These are phyloP conservation scores for Eubasilissa regina DNA, from an alignment of 1,140 invertebrate genomes.

Conservation along the genomic window DNA sequence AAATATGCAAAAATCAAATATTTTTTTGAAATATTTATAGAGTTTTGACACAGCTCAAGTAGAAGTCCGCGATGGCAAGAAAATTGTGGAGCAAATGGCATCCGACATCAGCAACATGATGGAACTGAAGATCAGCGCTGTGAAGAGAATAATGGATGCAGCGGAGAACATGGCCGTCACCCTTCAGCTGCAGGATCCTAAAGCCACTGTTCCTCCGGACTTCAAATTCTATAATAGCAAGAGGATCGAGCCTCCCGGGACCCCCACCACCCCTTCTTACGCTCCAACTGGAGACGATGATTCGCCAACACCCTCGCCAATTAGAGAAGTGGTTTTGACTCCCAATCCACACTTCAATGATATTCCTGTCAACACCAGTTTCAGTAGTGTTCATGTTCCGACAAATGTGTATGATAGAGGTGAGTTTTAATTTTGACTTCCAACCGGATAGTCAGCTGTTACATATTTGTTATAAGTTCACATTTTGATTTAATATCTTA, in stretches of 20 bases:
- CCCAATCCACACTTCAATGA: slow-evolving; percentile 85
- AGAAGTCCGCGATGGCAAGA: slow-evolving; percentile 79
- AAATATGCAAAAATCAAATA: too few species aligned
- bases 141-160: slow-evolving; percentile 87
- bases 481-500: not conserved
- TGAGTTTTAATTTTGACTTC: slow-evolving; percentile 73
- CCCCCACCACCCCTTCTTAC: slow-evolving; percentile 69
- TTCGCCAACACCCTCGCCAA: slow-evolving; percentile 71
- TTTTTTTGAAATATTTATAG: slow-evolving; percentile 63
- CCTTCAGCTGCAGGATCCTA: slow-evolving; percentile 65
- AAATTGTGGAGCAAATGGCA: slow-evolving; percentile 83
- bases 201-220: slow-evolving; percentile 75
- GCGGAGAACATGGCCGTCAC: slow-evolving; percentile 82
- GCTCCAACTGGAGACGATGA: slow-evolving; percentile 72
- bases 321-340: slow-evolving; percentile 73
- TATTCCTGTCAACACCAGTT: slow-evolving; percentile 85
- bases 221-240: slow-evolving; percentile 84
- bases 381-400: slow-evolving; percentile 94
- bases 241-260: slow-evolving; percentile 73
- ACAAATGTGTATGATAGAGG: slow-evolving; percentile 95
- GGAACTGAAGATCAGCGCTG: slow-evolving; percentile 87
- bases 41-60: slow-evolving; percentile 84
- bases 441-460: too few species aligned
- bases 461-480: not conserved
- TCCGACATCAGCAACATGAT: slow-evolving; percentile 87